Conservation (phyloP, 2,797 vertebrate species). For the Eutrigla gurnardus region DNA sequence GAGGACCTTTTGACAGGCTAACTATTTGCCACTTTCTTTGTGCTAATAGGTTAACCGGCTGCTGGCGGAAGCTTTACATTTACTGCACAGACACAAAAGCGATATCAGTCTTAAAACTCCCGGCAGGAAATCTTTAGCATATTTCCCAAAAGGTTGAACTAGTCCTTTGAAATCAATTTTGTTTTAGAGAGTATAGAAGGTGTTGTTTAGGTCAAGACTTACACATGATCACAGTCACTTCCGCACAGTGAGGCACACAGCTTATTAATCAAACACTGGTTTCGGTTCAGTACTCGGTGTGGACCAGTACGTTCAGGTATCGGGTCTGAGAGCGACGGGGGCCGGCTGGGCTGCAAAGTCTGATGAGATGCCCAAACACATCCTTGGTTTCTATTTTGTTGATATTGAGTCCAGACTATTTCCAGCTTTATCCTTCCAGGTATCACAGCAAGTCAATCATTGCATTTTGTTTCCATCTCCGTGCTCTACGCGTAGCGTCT, state of each 20-base stretch:
- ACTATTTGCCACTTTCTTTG: not conserved
- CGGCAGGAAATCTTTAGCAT: not conserved
- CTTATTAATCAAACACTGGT: too few relatives aligned
- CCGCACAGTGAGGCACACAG: too few relatives aligned
- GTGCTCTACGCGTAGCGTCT: not conserved
- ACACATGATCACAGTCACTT: too few relatives aligned
- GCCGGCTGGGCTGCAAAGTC: not conserved
- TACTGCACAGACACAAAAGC: not conserved
- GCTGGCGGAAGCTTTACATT: not conserved
- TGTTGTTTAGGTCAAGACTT: too few relatives aligned
- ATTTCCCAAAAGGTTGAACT: conserved; percentile 1
- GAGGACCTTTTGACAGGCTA: not conserved
- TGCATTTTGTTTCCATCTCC: not conserved
- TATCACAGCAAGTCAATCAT: not conserved
- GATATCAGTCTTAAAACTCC: not conserved
- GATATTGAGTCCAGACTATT: conserved; percentile 1
- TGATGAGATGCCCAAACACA: not conserved
- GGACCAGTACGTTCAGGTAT: too few relatives aligned
- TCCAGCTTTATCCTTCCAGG: not conserved
- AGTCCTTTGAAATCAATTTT: not conserved
- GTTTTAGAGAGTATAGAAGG: too few relatives aligned
- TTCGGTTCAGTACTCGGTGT: too few relatives aligned
- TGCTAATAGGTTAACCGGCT: not conserved
- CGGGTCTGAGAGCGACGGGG: not conserved
- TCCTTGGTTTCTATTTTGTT: conserved; percentile 14